These are phyloP conservation scores for Nyctalus aviator DNA, from an alignment of 2,797 vertebrate species.

Conservation along the genomic window DNA sequence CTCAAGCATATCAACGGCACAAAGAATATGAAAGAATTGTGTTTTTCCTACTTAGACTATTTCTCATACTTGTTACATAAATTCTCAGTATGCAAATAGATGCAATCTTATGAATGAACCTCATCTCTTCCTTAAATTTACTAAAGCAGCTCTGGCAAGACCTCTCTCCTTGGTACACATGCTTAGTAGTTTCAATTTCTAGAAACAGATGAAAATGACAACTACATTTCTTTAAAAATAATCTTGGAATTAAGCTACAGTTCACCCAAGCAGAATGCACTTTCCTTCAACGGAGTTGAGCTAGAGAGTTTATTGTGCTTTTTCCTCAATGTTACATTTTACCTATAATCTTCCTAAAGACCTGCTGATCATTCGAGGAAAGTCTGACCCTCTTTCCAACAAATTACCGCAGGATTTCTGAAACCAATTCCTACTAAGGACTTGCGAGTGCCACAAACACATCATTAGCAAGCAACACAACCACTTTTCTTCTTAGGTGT, in stretches of 20 bases:
- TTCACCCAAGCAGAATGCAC: not conserved
- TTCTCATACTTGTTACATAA: conserved; percentile 27
- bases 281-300: not conserved
- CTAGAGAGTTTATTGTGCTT: not conserved
- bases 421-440: conserved; percentile 14
- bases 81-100: conserved; percentile 22
- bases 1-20: not conserved
- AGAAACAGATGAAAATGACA: conserved; percentile 38
- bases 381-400: conserved; percentile 54
- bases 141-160: conserved; percentile 19
- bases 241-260: not conserved
- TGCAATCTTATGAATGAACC: conserved; percentile 39
- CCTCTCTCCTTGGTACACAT: not conserved
- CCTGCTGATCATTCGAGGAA: conserved; percentile 19
- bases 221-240: conserved; percentile 28
- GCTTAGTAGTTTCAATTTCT: conserved; percentile 18
- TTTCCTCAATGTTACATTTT: not conserved
- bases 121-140: conserved; percentile 10
- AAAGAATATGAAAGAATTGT: not conserved
- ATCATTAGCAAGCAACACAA: conserved; percentile 44
- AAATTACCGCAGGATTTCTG: conserved; percentile 49
- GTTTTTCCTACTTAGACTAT: not conserved
- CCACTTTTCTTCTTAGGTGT: conserved; percentile 60
- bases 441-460: conserved; percentile 52
- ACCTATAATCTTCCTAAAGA: conserved; percentile 7